Evolutionary conservation across 2,888 invertebrate genomes (phyloP), one percentile per base, ranked within the genome.

Genomic region (Tortrix viridana): DNA sequence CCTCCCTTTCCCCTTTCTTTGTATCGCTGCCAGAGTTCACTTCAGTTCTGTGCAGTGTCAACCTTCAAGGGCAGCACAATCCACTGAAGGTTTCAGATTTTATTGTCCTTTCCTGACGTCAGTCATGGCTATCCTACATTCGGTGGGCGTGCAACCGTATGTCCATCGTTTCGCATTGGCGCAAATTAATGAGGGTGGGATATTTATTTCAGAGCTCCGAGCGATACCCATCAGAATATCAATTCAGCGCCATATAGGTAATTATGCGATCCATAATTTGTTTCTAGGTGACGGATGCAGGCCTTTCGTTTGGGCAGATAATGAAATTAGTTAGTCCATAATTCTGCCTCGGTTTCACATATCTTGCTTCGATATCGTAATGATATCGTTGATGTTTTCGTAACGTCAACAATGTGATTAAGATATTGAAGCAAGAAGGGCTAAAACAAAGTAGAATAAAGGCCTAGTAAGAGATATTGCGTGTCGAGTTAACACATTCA

Each of bases 101-200:
- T 6, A 41, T n/a, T n/a, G 14, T 14, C 5, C 14, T 26, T n/a
- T 70, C 59, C 32, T 37, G 37, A 22, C 14, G 0, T 19, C 5
- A 16, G 23, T 16, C 60, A 41, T 74, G 73, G 77, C 60, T 57
- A 52, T 50, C 71, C 71, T 77, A 79, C 67, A 41, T 55, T 47
- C 72, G 71, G 74, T 79, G 79, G 81, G 80, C 81, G 78, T 74
- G 64, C 71, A 78, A 74, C 73, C 73, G 80, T 79, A 79, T 82
- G 86, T 85, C 85, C 84, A 80, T 86, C 83, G 85, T 78, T 85
- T 88, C 82, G 85, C 83, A 89, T 89, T 88, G 88, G 86, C 82
- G 87, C 86, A 89, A 89, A 90, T 90, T 89, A 90, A 91, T 90
- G 90, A 90, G 89, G 82, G 84, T 81, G 84, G 83, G 80, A 84